These are phyloP conservation scores for Deilephila elpenor DNA, from an alignment of 2,888 invertebrate genomes.

Conservation along the genomic window DNA sequence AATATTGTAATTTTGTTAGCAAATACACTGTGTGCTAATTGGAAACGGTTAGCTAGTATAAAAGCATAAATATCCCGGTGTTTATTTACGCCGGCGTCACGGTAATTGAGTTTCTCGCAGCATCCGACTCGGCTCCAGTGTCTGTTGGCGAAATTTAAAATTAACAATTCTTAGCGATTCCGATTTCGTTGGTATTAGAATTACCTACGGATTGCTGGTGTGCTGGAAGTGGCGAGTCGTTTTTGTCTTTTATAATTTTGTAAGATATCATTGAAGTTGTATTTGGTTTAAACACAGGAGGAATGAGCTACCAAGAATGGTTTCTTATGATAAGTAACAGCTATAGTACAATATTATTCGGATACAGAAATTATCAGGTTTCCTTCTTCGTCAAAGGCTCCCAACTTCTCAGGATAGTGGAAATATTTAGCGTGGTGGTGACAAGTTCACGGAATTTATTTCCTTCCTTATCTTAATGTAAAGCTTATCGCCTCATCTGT, in stretches of 20 bases:
- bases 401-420: no score
- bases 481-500: no score
- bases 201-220: constrained; percentile 33
- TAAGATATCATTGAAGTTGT: no score
- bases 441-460: no score
- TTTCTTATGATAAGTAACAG: no score
- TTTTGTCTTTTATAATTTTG: neutral
- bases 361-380: no score
- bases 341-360: no score
- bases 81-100: constrained; percentile 66
- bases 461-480: no score
- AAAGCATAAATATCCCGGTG: constrained; percentile 37
- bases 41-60: constrained; percentile 26
- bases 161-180: constrained; percentile 68
- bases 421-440: no score
- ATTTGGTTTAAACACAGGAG: no score
- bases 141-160: constrained; percentile 60
- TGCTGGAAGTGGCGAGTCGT: constrained; percentile 41
- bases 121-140: constrained; percentile 36
- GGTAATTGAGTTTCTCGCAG: constrained; percentile 70
- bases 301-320: no score
- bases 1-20: constrained; percentile 9
- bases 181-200: constrained; percentile 45
- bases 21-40: constrained; percentile 37
- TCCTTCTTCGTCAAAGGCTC: no score